These are phyloP conservation scores for Meloidogyne hapla DNA, from an alignment of 1,140 invertebrate species.

Conservation along the genomic window DNA sequence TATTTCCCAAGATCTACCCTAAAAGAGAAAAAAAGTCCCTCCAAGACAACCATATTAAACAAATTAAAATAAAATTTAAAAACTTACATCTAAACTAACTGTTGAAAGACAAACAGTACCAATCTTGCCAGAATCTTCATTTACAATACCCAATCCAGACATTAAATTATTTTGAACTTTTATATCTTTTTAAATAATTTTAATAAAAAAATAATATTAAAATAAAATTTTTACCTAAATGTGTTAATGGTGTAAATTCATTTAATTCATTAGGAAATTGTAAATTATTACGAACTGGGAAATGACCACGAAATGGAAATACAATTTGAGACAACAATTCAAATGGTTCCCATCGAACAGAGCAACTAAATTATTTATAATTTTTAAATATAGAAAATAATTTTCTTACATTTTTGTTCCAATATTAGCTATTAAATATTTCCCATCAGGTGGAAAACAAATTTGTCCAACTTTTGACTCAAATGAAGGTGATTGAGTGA, in stretches of 20 bases:
- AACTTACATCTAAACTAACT: conserved; percentile 1
- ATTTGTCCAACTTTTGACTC: conserved; percentile 25
- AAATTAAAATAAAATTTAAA: no score
- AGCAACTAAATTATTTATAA: neutral
- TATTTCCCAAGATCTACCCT: no score
- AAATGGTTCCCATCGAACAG: conserved; percentile 43
- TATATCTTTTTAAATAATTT: neutral
- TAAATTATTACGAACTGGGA: neutral
- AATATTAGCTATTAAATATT: conserved; percentile 25
- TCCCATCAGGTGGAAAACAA: conserved; percentile 35
- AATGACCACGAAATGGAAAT: conserved; percentile 6
- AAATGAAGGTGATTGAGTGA: conserved; percentile 39
- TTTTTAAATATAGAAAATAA: neutral
- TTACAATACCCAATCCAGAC: neutral
- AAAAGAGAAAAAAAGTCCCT: no score
- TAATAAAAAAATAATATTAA: neutral
- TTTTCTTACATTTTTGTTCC: conserved; percentile 22
- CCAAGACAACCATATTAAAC: no score
- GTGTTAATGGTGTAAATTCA: neutral
- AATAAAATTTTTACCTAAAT: neutral
- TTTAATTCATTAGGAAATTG: neutral
- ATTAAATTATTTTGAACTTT: neutral
- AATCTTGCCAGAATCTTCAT: neutral
- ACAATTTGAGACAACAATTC: conserved; percentile 36
- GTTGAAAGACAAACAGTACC: neutral